Evolutionary conservation across 2,888 invertebrate genomes (phyloP), one percentile per base, ranked within the genome.

Genomic region (Lasioglossum figueresi): DNA sequence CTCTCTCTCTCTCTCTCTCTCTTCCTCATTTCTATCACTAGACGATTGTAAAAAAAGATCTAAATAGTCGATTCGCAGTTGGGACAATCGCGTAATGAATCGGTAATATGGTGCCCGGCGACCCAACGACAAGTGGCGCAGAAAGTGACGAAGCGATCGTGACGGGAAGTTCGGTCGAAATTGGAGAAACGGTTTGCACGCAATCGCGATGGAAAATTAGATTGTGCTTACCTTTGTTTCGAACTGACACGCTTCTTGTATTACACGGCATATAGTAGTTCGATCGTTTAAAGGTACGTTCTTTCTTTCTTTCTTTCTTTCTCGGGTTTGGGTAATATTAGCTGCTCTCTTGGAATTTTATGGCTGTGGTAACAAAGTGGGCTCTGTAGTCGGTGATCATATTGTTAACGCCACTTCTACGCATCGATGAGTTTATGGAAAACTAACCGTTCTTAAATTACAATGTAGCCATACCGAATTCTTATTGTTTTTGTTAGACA

Each of bases 21-120:
- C n/a, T 23, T 2, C 10, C 12, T 12, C 56, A 4, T 56, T 56
- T n/a, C n/a, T n/a, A 56, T 56, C 56, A 78, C 70, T 78, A 37
- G 43, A 59, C 74, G 40, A 23, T 27, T 19, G 82, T 19, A 78
- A 73, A 83, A 56, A 23, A 63, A 31, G 23, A 8, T 14, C 52
- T n/a, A 79, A 76, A 80, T 37, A 56, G 31, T 40, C n/a, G 10
- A n/a, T n/a, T 56, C 12, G n/a, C 56, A 45, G 81, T 81, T 40
- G 31, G 45, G 59, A 73, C 68, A 59, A 70, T 76, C 77, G 73
- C 74, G 77, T 77, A 83, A 84, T 84, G 83, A 83, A 83, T 72
- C 84, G 74, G 78, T 75, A 84, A 84, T 83, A 75, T 72, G 72
- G 52, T 14, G 23, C 45, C 10, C 34, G 66, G 27, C 27, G 19